phyloP scores from a whole-genome alignment of 2,797 vertebrate genomes.

The Rhabdophis nuchalis region DNA sequence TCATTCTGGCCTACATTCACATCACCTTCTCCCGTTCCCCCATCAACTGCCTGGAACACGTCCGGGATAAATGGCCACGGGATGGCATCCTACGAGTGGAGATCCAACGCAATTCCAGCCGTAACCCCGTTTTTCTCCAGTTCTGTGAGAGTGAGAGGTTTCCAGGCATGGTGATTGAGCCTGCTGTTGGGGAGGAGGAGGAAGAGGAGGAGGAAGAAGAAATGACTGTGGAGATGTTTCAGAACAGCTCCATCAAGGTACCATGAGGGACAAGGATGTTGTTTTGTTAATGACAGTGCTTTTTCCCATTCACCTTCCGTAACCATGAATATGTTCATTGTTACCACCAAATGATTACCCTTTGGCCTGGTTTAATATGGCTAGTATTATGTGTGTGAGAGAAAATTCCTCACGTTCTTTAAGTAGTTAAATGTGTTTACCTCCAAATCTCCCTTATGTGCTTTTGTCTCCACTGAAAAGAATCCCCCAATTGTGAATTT shows the following conservation, averaged over 20 bases:
- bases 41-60: conserved; percentile 92
- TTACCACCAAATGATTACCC: not conserved
- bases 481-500: not conserved
- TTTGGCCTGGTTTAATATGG: not conserved
- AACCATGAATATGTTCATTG: not conserved
- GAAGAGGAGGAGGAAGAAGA: conserved; percentile 87
- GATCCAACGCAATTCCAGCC: conserved; percentile 90
- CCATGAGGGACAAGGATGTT: fast-evolving
- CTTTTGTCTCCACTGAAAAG: not conserved
- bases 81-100: conserved; percentile 92
- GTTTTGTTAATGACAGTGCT: not conserved
- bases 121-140: conserved; percentile 87
- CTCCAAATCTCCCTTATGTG: not conserved
- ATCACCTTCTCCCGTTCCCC: conserved; percentile 95
- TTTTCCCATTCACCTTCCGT: not conserved
- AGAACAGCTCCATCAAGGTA: conserved; percentile 92
- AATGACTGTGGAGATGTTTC: conserved; percentile 88
- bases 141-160: conserved; percentile 79
- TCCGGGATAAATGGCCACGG: conserved; percentile 90
- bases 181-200: conserved; percentile 62
- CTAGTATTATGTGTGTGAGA: not conserved
- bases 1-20: conserved; percentile 97
- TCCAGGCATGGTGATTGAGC: conserved; percentile 74
- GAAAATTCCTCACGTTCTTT: not conserved
- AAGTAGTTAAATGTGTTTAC: not conserved